A percentile compares a stretch with the other conserved stretches of the same genome.
Evolutionary conservation across 2,113 vertebrate genomes (phyloP).

Genomic region (Ivindomyrus marchei): DNA sequence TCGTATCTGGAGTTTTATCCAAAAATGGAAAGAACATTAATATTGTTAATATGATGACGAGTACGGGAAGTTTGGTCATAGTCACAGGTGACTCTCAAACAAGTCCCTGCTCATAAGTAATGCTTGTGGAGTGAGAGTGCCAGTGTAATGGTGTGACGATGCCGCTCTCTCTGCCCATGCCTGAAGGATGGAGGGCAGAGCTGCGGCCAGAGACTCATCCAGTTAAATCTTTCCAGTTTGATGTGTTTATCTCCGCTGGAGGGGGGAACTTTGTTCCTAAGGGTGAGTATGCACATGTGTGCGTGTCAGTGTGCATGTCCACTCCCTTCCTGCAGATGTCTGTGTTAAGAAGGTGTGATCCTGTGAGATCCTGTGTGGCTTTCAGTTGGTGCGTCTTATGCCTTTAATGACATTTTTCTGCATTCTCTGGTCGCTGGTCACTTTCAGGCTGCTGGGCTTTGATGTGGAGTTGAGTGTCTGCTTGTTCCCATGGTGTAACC

Average conservation of each 20-base stretch:
- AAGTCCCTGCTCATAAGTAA: background rate
- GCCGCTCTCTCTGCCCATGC: background rate
- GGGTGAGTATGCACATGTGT: slow-evolving; percentile 57
- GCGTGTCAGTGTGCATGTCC: background rate
- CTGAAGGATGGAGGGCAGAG: slow-evolving; percentile 70
- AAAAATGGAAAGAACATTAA: background rate
- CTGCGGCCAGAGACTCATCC: slow-evolving; percentile 66
- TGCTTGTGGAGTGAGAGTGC: background rate
- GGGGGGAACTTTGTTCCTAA: slow-evolving; percentile 82
- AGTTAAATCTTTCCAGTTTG: slow-evolving; percentile 69
- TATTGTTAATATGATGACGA: background rate
- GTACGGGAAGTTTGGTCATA: background rate
- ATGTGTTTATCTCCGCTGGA: slow-evolving; percentile 85
- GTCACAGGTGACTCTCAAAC: background rate
- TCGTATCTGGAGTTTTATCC: background rate
- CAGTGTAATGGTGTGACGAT: background rate
- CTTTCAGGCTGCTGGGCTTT: background rate
- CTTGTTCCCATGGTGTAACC: background rate
- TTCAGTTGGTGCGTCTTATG: background rate
- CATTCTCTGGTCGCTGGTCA: background rate
- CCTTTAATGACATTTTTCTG: background rate
- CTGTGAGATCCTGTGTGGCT: background rate
- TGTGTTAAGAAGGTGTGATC: background rate
- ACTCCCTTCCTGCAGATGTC: background rate
- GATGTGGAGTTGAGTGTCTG: background rate